These are phyloP conservation scores for Macropus fuliginosus DNA, from an alignment of 2,797 vertebrate genomes.

Conservation along the genomic window DNA sequence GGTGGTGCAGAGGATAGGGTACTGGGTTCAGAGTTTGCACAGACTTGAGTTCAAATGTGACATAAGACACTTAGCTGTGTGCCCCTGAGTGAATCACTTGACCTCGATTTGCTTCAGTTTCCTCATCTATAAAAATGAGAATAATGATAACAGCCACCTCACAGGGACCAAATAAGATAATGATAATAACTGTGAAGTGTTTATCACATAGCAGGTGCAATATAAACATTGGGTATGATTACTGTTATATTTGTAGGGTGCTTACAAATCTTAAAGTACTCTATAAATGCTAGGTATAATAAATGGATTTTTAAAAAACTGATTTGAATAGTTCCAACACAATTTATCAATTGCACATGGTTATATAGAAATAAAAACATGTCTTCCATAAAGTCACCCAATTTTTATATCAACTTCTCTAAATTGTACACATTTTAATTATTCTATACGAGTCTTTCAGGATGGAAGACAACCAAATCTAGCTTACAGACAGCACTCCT, in stretches of 20 bases:
- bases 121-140: neutral
- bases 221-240: too few relatives aligned
- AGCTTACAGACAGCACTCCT: neutral
- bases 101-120: neutral
- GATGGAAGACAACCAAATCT: constrained; percentile 32
- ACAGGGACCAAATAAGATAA: too few relatives aligned
- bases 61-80: neutral
- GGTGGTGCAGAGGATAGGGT: too few relatives aligned
- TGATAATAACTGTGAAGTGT: too few relatives aligned
- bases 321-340: neutral
- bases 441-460: neutral
- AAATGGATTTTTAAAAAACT: neutral
- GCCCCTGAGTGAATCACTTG: neutral
- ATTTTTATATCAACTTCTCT: constrained; percentile 14
- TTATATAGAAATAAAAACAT: neutral
- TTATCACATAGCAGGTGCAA: too few relatives aligned
- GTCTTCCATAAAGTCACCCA: constrained; percentile 19
- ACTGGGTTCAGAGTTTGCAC: neutral
- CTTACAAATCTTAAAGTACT: neutral
- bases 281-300: neutral
- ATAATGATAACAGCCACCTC: neutral
- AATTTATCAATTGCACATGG: neutral
- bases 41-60: neutral
- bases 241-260: too few relatives aligned
- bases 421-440: constrained; percentile 20